Evolutionary conservation across 2,797 vertebrate genomes (phyloP).

Genomic region (Hemibagrus guttatus): DNA sequence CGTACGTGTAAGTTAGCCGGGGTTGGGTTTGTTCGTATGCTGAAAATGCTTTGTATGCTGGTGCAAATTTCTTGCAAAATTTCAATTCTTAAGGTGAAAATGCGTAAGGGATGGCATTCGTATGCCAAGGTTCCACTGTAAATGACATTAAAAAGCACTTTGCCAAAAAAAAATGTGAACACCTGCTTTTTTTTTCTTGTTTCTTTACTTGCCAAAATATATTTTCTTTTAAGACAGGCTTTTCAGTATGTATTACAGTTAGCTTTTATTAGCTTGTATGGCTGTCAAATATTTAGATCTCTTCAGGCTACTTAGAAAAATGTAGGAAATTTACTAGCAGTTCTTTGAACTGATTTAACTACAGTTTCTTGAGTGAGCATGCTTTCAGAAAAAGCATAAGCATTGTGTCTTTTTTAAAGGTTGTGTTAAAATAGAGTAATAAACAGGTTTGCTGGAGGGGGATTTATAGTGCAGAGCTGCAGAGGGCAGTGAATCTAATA

Average conservation of each 20-base stretch:
- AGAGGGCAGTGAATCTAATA: not conserved
- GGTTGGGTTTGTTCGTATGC: too few species aligned
- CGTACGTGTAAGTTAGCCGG: too few species aligned
- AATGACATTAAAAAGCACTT: not conserved
- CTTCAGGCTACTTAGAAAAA: not conserved
- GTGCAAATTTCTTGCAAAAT: too few species aligned
- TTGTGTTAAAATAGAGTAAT: not conserved
- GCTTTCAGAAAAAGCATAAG: too few species aligned
- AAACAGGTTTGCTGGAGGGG: slow-evolving; percentile 1
- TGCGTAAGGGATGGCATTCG: too few species aligned
- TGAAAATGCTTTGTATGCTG: too few species aligned
- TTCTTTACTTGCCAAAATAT: not conserved
- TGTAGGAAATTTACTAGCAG: not conserved
- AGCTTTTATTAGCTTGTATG: too few species aligned
- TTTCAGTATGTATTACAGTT: not conserved
- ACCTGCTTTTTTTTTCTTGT: not conserved
- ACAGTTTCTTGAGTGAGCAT: not conserved
- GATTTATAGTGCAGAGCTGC: not conserved
- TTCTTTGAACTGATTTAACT: not conserved
- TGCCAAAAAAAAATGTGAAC: not conserved
- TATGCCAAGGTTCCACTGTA: too few species aligned
- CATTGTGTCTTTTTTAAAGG: not conserved
- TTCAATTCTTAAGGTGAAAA: too few species aligned
- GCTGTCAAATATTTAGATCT: not conserved
- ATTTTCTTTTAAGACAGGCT: not conserved